A percentile compares a stretch with the other conserved stretches of the same genome.
Conservation (phyloP, 1,140 invertebrate species). For the Hylyphantes graminicola region DNA sequence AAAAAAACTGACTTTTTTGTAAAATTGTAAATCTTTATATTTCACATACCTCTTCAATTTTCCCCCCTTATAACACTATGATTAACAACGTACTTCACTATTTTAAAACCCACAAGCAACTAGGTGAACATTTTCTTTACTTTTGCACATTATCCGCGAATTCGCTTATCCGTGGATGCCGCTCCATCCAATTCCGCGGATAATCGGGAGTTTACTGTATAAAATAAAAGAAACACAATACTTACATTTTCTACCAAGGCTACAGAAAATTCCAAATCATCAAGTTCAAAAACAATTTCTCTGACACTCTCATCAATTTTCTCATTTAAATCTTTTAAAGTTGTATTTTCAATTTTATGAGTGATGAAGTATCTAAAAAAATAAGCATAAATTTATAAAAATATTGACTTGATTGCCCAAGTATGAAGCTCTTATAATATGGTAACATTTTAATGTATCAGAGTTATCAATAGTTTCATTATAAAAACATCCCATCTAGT, state of each 20-base stretch:
- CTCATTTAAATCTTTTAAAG: background rate
- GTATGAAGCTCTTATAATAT: background rate
- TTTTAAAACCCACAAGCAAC: background rate
- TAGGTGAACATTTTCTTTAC: background rate
- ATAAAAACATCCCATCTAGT: too few species aligned
- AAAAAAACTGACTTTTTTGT: too few species aligned
- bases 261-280: conserved; percentile 35
- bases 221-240: background rate
- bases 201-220: too few species aligned
- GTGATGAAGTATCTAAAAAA: conserved; percentile 7
- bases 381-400: background rate
- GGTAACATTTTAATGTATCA: background rate
- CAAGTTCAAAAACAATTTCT: conserved; percentile 17
- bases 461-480: background rate
- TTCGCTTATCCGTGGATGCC: too few species aligned
- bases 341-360: background rate
- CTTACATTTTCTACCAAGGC: conserved; percentile 40
- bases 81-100: background rate
- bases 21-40: too few species aligned
- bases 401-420: background rate
- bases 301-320: conserved; percentile 11
- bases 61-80: background rate
- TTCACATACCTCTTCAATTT: too few species aligned
- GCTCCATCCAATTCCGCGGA: too few species aligned
- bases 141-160: background rate